Percentiles rank a stretch among this genome's conserved stretches.
Evolutionary conservation across 2,888 invertebrate genomes (phyloP).

Genomic region (Halocaridina rubra): DNA sequence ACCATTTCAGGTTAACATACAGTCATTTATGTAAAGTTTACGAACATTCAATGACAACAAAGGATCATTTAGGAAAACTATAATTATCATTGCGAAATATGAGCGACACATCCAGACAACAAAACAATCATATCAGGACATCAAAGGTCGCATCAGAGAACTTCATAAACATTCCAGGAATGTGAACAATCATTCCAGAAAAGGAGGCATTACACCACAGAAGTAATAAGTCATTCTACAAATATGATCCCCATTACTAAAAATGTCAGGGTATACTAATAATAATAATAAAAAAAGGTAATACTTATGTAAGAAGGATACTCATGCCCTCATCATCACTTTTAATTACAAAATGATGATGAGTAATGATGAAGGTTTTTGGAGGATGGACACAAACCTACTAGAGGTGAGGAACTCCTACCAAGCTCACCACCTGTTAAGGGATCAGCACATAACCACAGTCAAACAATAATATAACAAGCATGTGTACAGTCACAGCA

Average conservation of each 20-base stretch:
- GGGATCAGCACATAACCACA: slow-evolving; percentile 28
- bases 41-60: no score
- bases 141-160: no score
- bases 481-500: neutral
- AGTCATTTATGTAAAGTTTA: no score
- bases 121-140: no score
- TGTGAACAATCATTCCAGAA: no score
- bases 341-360: neutral
- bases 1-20: no score
- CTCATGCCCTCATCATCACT: slow-evolving; percentile 35
- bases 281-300: neutral
- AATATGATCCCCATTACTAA: neutral
- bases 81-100: no score
- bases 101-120: no score
- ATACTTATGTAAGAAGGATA: slow-evolving; percentile 13
- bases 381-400: slow-evolving; percentile 46
- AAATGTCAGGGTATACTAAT: neutral
- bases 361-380: slow-evolving; percentile 14
- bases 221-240: no score
- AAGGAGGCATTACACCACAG: no score
- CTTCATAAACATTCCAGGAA: no score
- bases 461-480: neutral
- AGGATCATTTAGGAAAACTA: no score
- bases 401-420: slow-evolving; percentile 7
- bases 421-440: slow-evolving; percentile 44